Conservation (phyloP, 1,140 invertebrate genomes). For the Nomia melanderi region DNA sequence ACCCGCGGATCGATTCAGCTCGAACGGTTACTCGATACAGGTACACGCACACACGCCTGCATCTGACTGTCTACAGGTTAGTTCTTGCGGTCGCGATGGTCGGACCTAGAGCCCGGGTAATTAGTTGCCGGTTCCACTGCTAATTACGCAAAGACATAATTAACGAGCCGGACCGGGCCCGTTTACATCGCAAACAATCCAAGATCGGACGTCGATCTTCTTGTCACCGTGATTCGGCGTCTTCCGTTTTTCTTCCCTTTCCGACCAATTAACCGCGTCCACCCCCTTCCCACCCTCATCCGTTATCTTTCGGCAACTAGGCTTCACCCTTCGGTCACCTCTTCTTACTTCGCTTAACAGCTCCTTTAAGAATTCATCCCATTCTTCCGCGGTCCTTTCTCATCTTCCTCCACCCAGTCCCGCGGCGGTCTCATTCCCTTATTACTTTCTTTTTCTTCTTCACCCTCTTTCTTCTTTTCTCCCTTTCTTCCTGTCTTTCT, state of each 20-base stretch:
- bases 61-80: background rate
- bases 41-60: background rate
- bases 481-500: too few species aligned
- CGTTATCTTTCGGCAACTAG: background rate
- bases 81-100: constrained; percentile 17
- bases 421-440: background rate
- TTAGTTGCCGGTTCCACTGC: constrained; percentile 1
- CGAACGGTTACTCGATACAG: background rate
- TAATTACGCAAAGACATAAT: constrained; percentile 9
- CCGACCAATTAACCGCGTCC: too few species aligned
- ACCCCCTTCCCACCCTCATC: background rate
- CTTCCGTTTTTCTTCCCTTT: too few species aligned
- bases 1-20: background rate
- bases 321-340: background rate
- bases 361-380: constrained; percentile 26
- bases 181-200: too few species aligned
- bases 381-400: background rate
- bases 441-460: background rate
- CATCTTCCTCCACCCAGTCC: background rate
- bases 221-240: too few species aligned
- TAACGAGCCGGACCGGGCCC: background rate
- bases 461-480: too few species aligned
- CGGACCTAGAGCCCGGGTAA: background rate
- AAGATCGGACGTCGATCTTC: too few species aligned
- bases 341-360: background rate